Percentiles rank a stretch among this genome's conserved stretches.
Evolutionary conservation across 2,797 vertebrate species (phyloP).

Genomic region (Oreortyx pictus): DNA sequence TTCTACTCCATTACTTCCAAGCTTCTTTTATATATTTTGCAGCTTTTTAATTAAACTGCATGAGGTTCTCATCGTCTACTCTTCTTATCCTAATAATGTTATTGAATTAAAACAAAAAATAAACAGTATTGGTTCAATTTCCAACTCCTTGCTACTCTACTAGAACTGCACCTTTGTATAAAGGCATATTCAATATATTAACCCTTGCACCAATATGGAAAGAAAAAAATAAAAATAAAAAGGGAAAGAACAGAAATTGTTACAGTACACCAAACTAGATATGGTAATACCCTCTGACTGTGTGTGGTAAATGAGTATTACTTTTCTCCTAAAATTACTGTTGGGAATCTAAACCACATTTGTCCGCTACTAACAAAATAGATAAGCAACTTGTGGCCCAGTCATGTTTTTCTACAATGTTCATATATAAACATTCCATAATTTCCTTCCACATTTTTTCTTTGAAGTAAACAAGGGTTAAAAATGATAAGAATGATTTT

Average conservation of each 20-base stretch:
- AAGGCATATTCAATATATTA: neutral
- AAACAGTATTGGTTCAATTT: neutral
- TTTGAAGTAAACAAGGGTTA: neutral
- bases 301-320: neutral
- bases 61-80: neutral
- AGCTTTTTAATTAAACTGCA: neutral
- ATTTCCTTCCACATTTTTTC: neutral
- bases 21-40: neutral
- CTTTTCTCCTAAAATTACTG: conserved; percentile 20
- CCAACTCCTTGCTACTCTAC: neutral
- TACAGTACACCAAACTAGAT: neutral
- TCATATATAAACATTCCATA: neutral
- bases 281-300: conserved; percentile 13
- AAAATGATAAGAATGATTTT: neutral
- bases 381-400: neutral
- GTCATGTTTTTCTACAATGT: neutral
- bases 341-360: conserved; percentile 2
- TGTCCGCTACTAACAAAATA: conserved; percentile 5
- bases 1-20: neutral
- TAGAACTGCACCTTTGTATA: neutral
- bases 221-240: conserved; percentile 23
- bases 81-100: neutral
- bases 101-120: neutral
- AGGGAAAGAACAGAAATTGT: neutral
- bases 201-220: neutral